A percentile compares a stretch with the other conserved stretches of the same genome.
phyloP scores from a whole-genome alignment of 23 tunicate species.

The Diplosoma virens region DNA sequence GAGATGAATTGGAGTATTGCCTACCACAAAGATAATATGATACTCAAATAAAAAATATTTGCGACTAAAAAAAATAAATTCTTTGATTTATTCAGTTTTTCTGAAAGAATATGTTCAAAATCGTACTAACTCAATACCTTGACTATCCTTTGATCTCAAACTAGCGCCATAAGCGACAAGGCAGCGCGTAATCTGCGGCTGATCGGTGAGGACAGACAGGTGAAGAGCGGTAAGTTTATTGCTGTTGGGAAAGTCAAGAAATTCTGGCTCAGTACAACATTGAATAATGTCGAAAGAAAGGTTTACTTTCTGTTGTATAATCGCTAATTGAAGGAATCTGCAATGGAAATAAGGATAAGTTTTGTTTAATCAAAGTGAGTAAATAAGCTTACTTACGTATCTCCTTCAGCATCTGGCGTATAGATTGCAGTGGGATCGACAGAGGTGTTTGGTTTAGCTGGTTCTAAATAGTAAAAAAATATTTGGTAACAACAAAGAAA shows the following conservation, averaged over 20 bases:
- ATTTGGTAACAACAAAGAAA: not conserved
- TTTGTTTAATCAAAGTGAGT: not conserved
- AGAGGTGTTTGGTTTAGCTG: not conserved
- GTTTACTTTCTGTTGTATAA: constrained; percentile 48
- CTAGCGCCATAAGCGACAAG: constrained; percentile 76
- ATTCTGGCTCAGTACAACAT: constrained; percentile 34
- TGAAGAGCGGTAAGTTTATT: constrained; percentile 64
- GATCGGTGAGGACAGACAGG: constrained; percentile 64
- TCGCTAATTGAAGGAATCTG: constrained; percentile 63
- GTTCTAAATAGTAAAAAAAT: too few relatives aligned
- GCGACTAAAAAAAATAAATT: too few relatives aligned
- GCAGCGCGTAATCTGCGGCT: constrained; percentile 57
- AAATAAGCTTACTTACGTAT: constrained; percentile 47
- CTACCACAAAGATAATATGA: constrained; percentile 21
- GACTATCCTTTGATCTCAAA: constrained; percentile 32
- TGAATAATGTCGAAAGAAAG: constrained; percentile 57
- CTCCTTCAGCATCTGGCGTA: constrained; percentile 45
- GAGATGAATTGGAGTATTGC: constrained; percentile 65
- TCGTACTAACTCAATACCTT: constrained; percentile 42
- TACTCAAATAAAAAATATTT: too few relatives aligned
- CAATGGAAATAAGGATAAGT: not conserved
- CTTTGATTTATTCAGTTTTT: too few relatives aligned
- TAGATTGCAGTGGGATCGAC: not conserved
- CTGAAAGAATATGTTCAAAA: too few relatives aligned
- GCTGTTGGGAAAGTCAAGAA: constrained; percentile 35